phyloP scores from a whole-genome alignment of 2,113 vertebrate genomes.

The Emberiza fucata region DNA sequence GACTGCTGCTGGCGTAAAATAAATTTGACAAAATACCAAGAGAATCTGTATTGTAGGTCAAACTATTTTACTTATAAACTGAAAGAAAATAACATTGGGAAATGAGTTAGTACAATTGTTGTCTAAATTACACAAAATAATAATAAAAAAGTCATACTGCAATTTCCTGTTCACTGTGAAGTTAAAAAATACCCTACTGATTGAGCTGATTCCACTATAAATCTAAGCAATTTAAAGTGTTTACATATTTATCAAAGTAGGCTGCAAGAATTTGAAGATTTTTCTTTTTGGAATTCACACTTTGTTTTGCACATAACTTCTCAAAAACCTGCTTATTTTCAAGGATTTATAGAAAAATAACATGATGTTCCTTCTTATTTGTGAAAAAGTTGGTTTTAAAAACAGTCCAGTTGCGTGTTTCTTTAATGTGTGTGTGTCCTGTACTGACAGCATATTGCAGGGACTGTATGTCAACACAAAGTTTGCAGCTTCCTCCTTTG shows the following conservation, averaged over 20 bases:
- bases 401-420: background rate
- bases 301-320: background rate
- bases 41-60: slow-evolving; percentile 52
- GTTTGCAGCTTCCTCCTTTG: background rate
- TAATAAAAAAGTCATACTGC: background rate
- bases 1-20: slow-evolving; percentile 52
- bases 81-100: slow-evolving; percentile 17
- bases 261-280: background rate
- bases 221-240: background rate
- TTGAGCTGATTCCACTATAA: background rate
- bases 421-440: background rate
- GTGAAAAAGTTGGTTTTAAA: background rate
- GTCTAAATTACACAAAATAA: slow-evolving; percentile 9
- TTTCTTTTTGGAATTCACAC: background rate
- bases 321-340: background rate
- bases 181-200: background rate
- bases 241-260: background rate
- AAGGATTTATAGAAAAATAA: background rate
- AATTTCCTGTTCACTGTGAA: slow-evolving; percentile 14
- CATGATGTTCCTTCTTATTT: background rate
- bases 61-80: slow-evolving; percentile 36
- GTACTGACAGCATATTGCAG: background rate
- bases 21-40: slow-evolving; percentile 63
- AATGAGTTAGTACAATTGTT: slow-evolving; percentile 17
- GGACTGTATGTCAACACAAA: background rate